Percentiles rank a stretch among this genome's conserved stretches.
phyloP scores from a whole-genome alignment of 2,888 invertebrate species.

The Yponomeuta evonymella region DNA sequence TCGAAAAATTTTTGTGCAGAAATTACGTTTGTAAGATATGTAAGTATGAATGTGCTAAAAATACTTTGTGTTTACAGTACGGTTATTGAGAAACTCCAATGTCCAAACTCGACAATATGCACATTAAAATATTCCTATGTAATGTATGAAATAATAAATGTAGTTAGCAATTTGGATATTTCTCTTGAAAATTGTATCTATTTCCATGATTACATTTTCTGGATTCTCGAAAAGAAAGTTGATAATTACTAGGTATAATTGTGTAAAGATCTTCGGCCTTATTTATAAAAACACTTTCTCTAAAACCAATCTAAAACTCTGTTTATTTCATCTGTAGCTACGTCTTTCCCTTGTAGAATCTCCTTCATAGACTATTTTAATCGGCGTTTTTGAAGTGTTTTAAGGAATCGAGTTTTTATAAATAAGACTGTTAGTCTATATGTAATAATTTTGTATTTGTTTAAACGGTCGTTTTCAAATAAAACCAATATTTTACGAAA shows the following conservation, averaged over 20 bases:
- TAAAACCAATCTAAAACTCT: too few species aligned
- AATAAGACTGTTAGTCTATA: not conserved
- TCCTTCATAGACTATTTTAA: too few species aligned
- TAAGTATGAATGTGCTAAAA: not conserved
- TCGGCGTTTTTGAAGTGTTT: too few species aligned
- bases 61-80: not conserved
- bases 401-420: too few species aligned
- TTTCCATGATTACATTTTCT: conserved; percentile 23
- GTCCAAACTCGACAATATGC: conserved; percentile 59
- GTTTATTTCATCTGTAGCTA: too few species aligned
- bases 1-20: not conserved
- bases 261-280: not conserved
- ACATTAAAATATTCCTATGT: conserved; percentile 46
- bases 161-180: conserved; percentile 28
- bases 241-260: conserved; percentile 15
- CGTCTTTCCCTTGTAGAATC: too few species aligned
- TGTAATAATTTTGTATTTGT: conserved; percentile 15
- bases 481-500: conserved; percentile 55
- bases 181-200: conserved; percentile 14
- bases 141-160: conserved; percentile 22
- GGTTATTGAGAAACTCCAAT: conserved; percentile 21
- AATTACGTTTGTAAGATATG: not conserved
- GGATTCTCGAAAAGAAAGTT: conserved; percentile 8
- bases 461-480: conserved; percentile 45
- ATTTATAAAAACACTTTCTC: too few species aligned